Conservation (phyloP, 2,888 invertebrate species). For the Trissoscelio sp. region DNA sequence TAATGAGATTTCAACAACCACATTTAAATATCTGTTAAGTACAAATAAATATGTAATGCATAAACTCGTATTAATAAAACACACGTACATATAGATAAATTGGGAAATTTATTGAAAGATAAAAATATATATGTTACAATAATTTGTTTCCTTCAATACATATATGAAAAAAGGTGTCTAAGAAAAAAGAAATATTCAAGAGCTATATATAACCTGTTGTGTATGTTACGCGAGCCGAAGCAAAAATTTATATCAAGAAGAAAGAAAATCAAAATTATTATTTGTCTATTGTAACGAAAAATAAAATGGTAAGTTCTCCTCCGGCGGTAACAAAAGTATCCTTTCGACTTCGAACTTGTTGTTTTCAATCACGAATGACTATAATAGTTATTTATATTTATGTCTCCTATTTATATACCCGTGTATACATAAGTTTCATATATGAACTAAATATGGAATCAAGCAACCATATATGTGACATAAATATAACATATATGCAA, state of each 20-base stretch:
- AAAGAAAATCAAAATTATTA: not conserved
- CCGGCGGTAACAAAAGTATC: conserved; percentile 76
- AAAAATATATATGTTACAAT: conserved; percentile 79
- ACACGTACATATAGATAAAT: conserved; percentile 65
- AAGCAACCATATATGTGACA: too few species aligned
- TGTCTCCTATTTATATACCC: conserved; percentile 62
- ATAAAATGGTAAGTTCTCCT: conserved; percentile 60
- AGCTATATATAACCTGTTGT: conserved; percentile 55
- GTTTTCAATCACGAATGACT: conserved; percentile 72
- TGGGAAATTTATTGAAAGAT: conserved; percentile 77
- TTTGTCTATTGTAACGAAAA: not conserved
- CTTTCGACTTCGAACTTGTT: conserved; percentile 62
- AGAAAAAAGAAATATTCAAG: conserved; percentile 71
- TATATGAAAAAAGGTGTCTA: conserved; percentile 72
- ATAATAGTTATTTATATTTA: conserved; percentile 73
- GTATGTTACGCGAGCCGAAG: conserved; percentile 44
- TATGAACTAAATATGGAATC: too few species aligned
- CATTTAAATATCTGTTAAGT: not conserved
- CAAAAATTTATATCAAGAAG: conserved; percentile 60
- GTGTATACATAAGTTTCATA: conserved; percentile 62
- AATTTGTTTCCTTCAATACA: conserved; percentile 72
- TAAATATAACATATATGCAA: too few species aligned
- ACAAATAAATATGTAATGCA: conserved; percentile 41
- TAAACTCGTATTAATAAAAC: conserved; percentile 51
- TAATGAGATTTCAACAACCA: conserved; percentile 11